A percentile compares a stretch with the other conserved stretches of the same genome.
Evolutionary conservation across 2,113 vertebrate species (phyloP).

Genomic region (Poicephalus meyeri): DNA sequence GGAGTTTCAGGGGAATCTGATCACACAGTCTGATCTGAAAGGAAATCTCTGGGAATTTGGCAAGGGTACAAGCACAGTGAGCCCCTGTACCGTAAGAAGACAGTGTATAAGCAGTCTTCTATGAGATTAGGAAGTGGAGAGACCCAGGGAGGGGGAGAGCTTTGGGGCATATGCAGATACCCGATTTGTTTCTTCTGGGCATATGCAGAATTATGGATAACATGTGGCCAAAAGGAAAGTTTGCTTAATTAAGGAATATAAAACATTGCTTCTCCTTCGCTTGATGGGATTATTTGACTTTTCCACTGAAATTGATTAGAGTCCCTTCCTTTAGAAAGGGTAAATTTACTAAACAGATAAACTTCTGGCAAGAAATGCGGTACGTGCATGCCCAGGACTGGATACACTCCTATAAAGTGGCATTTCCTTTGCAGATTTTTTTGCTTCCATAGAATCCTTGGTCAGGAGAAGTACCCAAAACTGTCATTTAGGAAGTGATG

Average conservation of each 20-base stretch:
- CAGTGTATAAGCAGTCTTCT: background rate
- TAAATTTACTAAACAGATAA: background rate
- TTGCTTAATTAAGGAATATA: background rate
- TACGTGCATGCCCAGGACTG: accelerated
- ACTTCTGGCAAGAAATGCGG: background rate
- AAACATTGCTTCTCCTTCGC: background rate
- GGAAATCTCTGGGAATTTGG: background rate
- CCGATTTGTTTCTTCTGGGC: background rate
- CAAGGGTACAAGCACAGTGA: background rate
- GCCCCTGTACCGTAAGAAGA: background rate
- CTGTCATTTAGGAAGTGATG: background rate
- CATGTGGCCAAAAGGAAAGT: background rate
- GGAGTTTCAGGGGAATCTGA: background rate
- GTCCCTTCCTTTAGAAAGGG: background rate
- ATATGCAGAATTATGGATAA: background rate
- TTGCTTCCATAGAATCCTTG: background rate
- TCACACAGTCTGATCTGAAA: background rate
- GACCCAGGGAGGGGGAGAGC: background rate
- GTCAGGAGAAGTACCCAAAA: background rate
- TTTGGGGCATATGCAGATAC: background rate
- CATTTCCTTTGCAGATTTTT: background rate
- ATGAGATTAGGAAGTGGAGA: background rate
- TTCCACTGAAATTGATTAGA: background rate
- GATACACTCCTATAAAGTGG: background rate
- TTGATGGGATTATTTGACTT: background rate